A percentile compares a stretch with the other conserved stretches of the same genome.
Evolutionary conservation across 2,888 invertebrate genomes (phyloP).

Genomic region (Pecten maximus): DNA sequence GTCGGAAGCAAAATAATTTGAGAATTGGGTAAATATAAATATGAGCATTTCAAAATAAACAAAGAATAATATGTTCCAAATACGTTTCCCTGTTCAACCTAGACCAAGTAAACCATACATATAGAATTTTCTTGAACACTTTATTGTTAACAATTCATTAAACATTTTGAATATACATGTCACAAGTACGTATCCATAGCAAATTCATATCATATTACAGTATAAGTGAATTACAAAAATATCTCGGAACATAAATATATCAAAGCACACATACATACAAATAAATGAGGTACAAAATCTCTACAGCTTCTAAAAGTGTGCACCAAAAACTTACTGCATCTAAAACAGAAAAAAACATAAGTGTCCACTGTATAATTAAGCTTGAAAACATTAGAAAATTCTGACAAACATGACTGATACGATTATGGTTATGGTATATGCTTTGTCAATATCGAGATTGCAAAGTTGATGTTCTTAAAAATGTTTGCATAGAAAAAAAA

Average conservation of each 20-base stretch:
- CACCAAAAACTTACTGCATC: not conserved
- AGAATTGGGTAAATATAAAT: too few species aligned
- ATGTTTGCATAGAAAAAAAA: not conserved
- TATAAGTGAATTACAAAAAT: not conserved
- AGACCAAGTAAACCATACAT: not conserved
- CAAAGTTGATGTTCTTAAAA: not conserved
- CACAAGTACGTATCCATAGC: too few species aligned
- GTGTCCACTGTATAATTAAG: not conserved
- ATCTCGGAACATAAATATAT: not conserved
- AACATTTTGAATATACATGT: too few species aligned
- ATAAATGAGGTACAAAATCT: not conserved
- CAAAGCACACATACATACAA: too few species aligned
- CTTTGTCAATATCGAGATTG: not conserved
- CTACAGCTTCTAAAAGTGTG: not conserved
- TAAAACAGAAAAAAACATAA: not conserved
- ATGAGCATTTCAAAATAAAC: too few species aligned
- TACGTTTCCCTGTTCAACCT: not conserved
- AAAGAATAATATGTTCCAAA: not conserved
- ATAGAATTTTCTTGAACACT: not conserved
- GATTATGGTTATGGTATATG: not conserved
- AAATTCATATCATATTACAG: not conserved
- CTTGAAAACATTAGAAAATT: not conserved
- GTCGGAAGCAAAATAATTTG: too few species aligned
- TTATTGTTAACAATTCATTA: too few species aligned
- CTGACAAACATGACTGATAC: not conserved